Base-by-base conservation (phyloP, 2,797 vertebrate genomes). In the Harpagifer antarcticus region DNA sequence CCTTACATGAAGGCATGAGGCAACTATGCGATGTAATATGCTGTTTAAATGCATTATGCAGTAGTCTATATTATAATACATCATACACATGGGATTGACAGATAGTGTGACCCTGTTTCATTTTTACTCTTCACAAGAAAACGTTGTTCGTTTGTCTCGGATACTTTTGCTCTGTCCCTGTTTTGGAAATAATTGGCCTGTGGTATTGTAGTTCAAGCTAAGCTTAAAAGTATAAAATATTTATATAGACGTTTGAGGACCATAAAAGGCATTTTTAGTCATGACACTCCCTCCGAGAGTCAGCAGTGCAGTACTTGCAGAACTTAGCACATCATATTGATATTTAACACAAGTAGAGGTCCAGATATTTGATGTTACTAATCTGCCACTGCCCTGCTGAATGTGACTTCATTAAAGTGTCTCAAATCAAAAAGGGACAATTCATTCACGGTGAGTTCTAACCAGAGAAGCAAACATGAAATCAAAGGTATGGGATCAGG, bases 391-490 rank as follows among this genome's bases (percentile, higher is more conserved):
- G 44, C 10, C 33, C 11, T 27, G 47, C 19, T 45, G 63, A 54
- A 31, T 48, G 66, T 23, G 70, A 15, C 52, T n/a, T 72, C 72
- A 47, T 14, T 31, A 20, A 76, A 71, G 55, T 33, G 66, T 73
- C 42, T 81, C 65, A 64, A 86, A 85, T 81, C 77, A 88, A 86
- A 88, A 86, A 84, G 33, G 44, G 63, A 74, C 45, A 60, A 67
- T 81, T 79, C 86, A 76, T 85, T 86, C 63, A 84, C 9, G 42
- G 54, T 47, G 47, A 86, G 61, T 44, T 45, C 65, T 55, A 82
- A 86, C 40, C 71, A 71, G 78, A 88, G 64, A 57, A 60, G 65
- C 12, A 3, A 76, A 74, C 65, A 60, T 68, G 62, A 85, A 87
- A 87, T 87, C 67, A 84, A 77, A 90, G 59, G 69, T 61, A 70